These are phyloP conservation scores for Callipepla californica DNA, from an alignment of 2,113 vertebrate species.

Conservation along the genomic window DNA sequence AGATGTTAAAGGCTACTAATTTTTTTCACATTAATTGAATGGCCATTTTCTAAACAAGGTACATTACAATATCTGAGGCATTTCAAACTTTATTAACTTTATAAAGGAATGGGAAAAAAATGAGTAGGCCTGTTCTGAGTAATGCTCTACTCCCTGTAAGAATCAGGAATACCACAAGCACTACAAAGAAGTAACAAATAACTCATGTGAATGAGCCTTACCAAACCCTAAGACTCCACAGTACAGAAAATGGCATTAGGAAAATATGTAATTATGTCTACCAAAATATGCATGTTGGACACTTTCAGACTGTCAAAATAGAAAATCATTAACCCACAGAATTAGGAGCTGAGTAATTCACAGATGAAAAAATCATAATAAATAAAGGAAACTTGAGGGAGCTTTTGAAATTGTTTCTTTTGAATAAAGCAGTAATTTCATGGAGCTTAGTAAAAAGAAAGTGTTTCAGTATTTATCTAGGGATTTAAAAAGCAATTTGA, in stretches of 20 bases:
- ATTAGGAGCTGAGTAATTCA: background rate
- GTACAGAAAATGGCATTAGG: background rate
- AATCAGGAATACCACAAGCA: background rate
- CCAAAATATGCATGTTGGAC: background rate
- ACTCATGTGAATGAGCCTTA: background rate
- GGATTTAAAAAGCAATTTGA: conserved; percentile 17
- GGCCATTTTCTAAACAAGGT: conserved; percentile 10
- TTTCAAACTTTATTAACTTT: background rate
- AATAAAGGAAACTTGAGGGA: background rate
- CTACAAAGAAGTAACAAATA: background rate
- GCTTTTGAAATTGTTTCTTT: background rate
- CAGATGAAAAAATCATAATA: background rate
- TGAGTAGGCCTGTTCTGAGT: background rate
- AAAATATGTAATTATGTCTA: background rate
- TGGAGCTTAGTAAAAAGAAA: background rate
- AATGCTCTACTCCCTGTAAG: background rate
- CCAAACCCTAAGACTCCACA: background rate
- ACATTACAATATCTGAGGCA: background rate
- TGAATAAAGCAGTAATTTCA: background rate
- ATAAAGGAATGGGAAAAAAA: background rate
- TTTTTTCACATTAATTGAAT: conserved; percentile 26
- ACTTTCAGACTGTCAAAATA: background rate
- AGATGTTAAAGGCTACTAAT: background rate
- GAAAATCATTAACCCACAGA: background rate
- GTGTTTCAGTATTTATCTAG: background rate